Percentiles rank a stretch among this genome's conserved stretches.
Evolutionary conservation across 2,888 invertebrate species (phyloP).

Genomic region (Selenia dentaria): DNA sequence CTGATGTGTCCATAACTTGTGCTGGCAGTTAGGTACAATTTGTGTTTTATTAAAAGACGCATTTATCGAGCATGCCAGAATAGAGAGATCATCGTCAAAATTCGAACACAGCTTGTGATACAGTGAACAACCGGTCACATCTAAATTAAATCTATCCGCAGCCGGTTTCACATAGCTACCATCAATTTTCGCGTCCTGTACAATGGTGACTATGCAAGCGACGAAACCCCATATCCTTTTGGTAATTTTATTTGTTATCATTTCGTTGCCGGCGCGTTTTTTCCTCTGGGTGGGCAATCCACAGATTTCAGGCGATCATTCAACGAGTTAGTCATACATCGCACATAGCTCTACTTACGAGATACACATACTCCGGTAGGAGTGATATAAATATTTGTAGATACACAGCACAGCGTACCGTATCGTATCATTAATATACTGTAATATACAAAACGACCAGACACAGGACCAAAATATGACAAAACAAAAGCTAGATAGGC

Average conservation of each 20-base stretch:
- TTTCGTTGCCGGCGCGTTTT: slow-evolving; percentile 52
- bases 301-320: no score
- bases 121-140: slow-evolving; percentile 63
- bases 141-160: slow-evolving; percentile 57
- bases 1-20: slow-evolving; percentile 71
- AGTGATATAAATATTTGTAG: no score
- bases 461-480: no score
- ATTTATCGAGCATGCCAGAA: slow-evolving; percentile 68
- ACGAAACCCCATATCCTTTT: slow-evolving; percentile 46
- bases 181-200: slow-evolving; percentile 49
- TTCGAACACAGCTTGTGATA: slow-evolving; percentile 73
- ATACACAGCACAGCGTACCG: no score
- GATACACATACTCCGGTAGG: no score
- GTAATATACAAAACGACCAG: no score
- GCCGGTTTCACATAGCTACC: slow-evolving; percentile 52
- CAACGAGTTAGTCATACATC: no score
- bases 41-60: slow-evolving; percentile 72
- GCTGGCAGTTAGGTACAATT: slow-evolving; percentile 62
- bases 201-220: slow-evolving; percentile 40
- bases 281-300: slow-evolving; percentile 1
- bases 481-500: no score
- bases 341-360: no score
- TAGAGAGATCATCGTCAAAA: slow-evolving; percentile 66
- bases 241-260: slow-evolving; percentile 52
- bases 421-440: no score